Evolutionary conservation across 2,113 vertebrate genomes (phyloP), one percentile per base, ranked within the genome.

Genomic region (Chionomys nivalis): DNA sequence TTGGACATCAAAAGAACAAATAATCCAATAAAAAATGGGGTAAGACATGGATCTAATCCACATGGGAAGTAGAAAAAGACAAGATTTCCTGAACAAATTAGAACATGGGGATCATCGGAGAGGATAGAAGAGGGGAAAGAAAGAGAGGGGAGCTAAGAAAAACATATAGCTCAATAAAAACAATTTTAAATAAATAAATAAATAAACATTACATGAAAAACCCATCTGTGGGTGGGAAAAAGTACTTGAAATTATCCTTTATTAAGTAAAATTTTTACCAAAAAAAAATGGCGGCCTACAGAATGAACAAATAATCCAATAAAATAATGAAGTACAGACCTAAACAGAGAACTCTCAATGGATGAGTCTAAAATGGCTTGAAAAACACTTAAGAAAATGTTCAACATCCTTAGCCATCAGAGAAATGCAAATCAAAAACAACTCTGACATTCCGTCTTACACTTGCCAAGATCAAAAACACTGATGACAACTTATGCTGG

Each of bases 221-320:
- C 0, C 24, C n/a, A 39, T 87, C n/a, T 83, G 52, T 55, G 16
- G 17, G 90, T 49, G 13, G 36, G 11, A 52, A 42, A 90, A 23
- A 82, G 76, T 65, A 89, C 31, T 87, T 90, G 44, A 90, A 97
- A 93, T 87, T 95, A 33, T 61, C 85, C 94, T 95, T 81, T 36
- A 92, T 94, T 93, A 70, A 94, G 47, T 90, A 96, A 97, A 95
- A 83, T 88, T 26, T 93, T 95, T 97, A 90, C 70, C 63, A 85
- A 63, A 8, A 68, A 58, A 58, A 58, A 58, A 58, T 58, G 55
- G 55, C 5, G 5, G 55, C 55, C 55, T 58, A 58, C 55, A 21
- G 55, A 21, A 21, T 58, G 55, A 58, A 21, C 17, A 58, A 58
- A 58, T 58, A 58, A 58, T 58, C 17, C 55, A 21, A 7, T 58